Base-by-base conservation (phyloP, 2,797 vertebrate genomes). In the Moxostoma hubbsi region DNA sequence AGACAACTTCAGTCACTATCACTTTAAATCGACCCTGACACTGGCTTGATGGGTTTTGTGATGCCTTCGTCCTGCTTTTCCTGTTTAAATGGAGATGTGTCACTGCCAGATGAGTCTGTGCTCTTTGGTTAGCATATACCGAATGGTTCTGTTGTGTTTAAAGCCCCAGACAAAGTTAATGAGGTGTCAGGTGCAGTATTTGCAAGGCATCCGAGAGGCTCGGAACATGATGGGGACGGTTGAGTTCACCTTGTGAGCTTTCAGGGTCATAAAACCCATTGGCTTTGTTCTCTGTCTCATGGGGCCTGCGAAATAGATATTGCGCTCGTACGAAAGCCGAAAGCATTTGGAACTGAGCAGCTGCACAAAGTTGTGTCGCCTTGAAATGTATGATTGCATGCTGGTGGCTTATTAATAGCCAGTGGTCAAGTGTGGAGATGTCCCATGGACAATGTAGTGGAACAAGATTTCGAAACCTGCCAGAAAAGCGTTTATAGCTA, bases 161-260 rank as follows among this genome's bases (percentile, higher is more conserved):
- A 87, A 86, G 88, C 80, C 83, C 73, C 76, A 73, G 82, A 82
- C 82, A 69, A 85, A 88, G 83, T 87, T 92, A 92, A 91, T 90
- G 89, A 89, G 85, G 88, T 91, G 89, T 89, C 88, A 83, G 91
- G 90, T 87, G 83, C 12, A 16, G 75, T 79, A 82, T 81, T 73
- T 80, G 64, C 81, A 79, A 83, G 78, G 55, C 62, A 54, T 63
- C 54, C 58, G 53, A 55, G 62, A 73, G 73, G 13, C 74, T 49
- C 54, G 43, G 80, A 79, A 81, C 81, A 79, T 80, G 78, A 82
- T 57, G 51, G 70, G 72, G 58, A 81, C 54, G 59, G 75, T 59
- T 68, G 67, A 75, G 58, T 75, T 86, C 77, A 85, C 86, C 87
- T 85, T 85, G 76, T 65, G 59, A 53, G 43, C 68, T 12, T 72